These are phyloP conservation scores for Microvelia longipes DNA, from an alignment of 1,140 invertebrate species.

Conservation along the genomic window DNA sequence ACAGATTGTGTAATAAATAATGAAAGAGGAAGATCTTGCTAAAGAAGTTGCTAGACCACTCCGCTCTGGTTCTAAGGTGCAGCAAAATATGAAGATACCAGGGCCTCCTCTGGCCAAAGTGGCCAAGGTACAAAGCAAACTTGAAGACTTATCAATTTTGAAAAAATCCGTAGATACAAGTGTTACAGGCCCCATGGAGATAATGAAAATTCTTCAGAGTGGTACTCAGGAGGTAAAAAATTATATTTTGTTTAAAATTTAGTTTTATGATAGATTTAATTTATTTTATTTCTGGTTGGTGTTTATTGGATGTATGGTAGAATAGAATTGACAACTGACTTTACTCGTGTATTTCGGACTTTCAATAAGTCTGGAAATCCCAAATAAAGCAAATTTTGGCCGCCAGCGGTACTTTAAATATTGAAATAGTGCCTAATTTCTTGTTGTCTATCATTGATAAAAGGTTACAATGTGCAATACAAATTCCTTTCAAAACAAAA, in stretches of 20 bases:
- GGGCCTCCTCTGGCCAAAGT: neutral
- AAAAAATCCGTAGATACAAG: slow-evolving; percentile 44
- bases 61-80: neutral
- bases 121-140: neutral
- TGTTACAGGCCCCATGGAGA: slow-evolving; percentile 42
- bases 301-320: slow-evolving; percentile 17
- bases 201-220: slow-evolving; percentile 39
- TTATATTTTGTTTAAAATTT: no score
- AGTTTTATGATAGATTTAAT: no score
- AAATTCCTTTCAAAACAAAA: no score
- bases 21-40: neutral
- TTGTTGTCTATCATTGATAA: no score
- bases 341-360: no score
- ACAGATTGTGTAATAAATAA: no score
- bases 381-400: no score
- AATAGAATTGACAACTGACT: no score
- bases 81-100: neutral
- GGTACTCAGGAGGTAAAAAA: slow-evolving; percentile 44
- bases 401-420: no score
- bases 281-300: slow-evolving; percentile 1
- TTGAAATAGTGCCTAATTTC: no score
- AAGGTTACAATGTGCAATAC: no score
- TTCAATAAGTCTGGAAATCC: no score
- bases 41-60: neutral
- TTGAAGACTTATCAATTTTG: slow-evolving; percentile 36